Conservation (phyloP, 1,140 invertebrate genomes). For the Halotydeus destructor region DNA sequence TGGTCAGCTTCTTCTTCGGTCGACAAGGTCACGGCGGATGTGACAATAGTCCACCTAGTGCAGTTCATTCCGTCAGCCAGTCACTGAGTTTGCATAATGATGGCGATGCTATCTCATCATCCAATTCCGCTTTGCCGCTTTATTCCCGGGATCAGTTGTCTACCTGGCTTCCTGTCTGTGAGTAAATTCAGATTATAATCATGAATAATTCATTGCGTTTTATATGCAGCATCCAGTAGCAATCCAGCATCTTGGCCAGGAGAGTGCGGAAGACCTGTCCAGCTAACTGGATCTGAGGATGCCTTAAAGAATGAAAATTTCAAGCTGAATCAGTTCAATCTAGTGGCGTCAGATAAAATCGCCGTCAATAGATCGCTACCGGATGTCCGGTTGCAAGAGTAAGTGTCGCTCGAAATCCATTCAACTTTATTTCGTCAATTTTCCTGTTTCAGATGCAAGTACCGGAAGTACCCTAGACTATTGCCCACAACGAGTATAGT, state of each 20-base stretch:
- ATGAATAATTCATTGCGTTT: background rate
- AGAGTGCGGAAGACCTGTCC: constrained; percentile 70
- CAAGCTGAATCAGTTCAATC: constrained; percentile 88
- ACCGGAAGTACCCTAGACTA: constrained; percentile 16
- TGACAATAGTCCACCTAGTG: constrained; percentile 5
- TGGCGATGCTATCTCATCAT: background rate
- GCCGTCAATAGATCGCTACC: constrained; percentile 82
- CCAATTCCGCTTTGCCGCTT: constrained; percentile 6
- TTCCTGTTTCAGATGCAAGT: constrained; percentile 14
- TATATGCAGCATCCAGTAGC: background rate
- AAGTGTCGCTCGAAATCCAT: constrained; percentile 30
- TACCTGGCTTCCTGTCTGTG: constrained; percentile 6
- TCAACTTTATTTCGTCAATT: background rate
- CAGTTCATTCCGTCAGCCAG: background rate
- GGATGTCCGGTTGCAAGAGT: constrained; percentile 79
- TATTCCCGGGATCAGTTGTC: constrained; percentile 6
- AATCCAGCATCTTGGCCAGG: constrained; percentile 41
- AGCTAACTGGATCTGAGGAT: constrained; percentile 59
- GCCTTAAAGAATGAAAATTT: constrained; percentile 80
- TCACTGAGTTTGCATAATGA: background rate
- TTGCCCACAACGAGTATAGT: constrained; percentile 25
- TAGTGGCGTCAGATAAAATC: constrained; percentile 91
- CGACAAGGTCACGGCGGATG: constrained; percentile 12
- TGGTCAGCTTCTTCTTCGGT: constrained; percentile 86
- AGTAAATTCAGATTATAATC: background rate